Evolutionary conservation across 2,888 invertebrate genomes (phyloP).

Genomic region (Brachycybe producta): DNA sequence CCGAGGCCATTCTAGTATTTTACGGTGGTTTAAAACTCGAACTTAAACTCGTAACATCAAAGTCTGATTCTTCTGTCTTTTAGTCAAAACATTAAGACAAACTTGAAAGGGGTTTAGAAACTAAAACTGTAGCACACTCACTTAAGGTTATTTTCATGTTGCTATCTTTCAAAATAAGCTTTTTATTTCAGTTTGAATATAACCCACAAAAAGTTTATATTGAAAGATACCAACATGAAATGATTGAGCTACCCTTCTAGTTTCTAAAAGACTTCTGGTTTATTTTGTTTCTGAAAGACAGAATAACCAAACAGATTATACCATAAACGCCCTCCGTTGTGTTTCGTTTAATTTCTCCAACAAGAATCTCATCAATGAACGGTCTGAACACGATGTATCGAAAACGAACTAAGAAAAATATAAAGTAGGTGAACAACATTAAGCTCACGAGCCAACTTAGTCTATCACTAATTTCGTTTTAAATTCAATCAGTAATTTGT

Average conservation of each 20-base stretch:
- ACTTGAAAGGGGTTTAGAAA: too few species aligned
- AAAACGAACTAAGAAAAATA: conserved; percentile 69
- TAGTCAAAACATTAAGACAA: too few species aligned
- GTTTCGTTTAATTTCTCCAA: conserved; percentile 84
- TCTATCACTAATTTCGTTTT: background rate
- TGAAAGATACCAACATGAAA: background rate
- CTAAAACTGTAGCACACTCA: too few species aligned
- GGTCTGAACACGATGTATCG: conserved; percentile 91
- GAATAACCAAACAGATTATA: conserved; percentile 31
- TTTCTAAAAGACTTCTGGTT: background rate
- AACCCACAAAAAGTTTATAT: conserved; percentile 9
- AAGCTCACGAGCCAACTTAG: background rate
- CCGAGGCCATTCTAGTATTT: too few species aligned
- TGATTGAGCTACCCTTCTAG: background rate
- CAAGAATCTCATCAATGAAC: conserved; percentile 79
- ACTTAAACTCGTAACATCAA: too few species aligned
- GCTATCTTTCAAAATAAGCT: too few species aligned
- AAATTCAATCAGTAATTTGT: too few species aligned
- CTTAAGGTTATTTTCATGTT: too few species aligned
- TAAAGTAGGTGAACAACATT: too few species aligned
- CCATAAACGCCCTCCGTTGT: conserved; percentile 83
- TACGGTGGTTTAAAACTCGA: too few species aligned
- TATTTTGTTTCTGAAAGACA: background rate
- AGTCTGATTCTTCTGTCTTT: too few species aligned
- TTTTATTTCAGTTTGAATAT: too few species aligned